A percentile compares a stretch with the other conserved stretches of the same genome.
phyloP scores from a whole-genome alignment of 2,888 invertebrate species.

The Watsonalla cultraria region DNA sequence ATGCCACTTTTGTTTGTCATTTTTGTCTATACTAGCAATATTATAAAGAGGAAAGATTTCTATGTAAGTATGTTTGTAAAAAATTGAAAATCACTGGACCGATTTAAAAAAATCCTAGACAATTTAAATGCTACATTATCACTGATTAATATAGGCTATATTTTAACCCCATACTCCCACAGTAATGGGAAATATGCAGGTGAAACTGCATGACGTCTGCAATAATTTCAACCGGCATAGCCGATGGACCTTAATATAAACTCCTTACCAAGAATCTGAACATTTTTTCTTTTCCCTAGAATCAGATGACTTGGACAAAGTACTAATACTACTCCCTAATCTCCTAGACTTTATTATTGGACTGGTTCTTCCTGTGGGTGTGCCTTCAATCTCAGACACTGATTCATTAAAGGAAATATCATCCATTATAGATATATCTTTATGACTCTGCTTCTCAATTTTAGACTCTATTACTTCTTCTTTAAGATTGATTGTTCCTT shows the following conservation, averaged over 20 bases:
- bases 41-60: too few species aligned
- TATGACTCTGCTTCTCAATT: background rate
- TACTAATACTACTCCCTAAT: constrained; percentile 15
- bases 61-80: too few species aligned
- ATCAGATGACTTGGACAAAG: constrained; percentile 28
- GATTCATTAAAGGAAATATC: constrained; percentile 41
- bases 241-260: background rate
- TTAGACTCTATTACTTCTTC: constrained; percentile 9
- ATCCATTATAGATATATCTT: constrained; percentile 15
- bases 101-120: too few species aligned
- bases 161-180: too few species aligned
- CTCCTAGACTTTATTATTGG: constrained; percentile 57
- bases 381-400: constrained; percentile 55
- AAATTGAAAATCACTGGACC: too few species aligned
- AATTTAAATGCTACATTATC: too few species aligned
- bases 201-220: too few species aligned
- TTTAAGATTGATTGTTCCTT: constrained; percentile 13
- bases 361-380: constrained; percentile 56
- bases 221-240: background rate
- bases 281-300: constrained; percentile 60
- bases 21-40: too few species aligned
- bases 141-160: too few species aligned
- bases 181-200: too few species aligned
- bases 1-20: too few species aligned
- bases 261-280: constrained; percentile 48